These are phyloP conservation scores for Enteromius fasciolatus DNA, from an alignment of 2,797 vertebrate species.

Conservation along the genomic window DNA sequence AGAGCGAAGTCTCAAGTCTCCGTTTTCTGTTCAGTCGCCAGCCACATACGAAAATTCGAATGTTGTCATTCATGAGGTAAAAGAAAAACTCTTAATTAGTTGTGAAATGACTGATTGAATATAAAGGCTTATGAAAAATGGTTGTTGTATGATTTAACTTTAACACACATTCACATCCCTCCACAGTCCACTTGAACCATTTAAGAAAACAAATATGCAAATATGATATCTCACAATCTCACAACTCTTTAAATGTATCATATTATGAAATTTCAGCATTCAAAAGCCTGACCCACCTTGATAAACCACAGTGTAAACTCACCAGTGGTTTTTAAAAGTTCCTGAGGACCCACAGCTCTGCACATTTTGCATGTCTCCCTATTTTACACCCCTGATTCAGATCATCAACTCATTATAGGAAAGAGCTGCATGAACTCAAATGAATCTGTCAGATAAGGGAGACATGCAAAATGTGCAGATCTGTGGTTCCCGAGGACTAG, in stretches of 20 bases:
- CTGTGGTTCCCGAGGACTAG: too few relatives aligned
- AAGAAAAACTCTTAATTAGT: constrained; percentile 8
- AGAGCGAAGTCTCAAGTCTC: constrained; percentile 63
- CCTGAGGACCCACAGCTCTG: too few relatives aligned
- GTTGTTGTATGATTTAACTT: background rate
- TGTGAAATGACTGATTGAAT: background rate
- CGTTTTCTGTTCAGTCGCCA: constrained; percentile 71
- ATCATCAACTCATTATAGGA: too few relatives aligned
- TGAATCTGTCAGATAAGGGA: too few relatives aligned
- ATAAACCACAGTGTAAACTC: background rate
- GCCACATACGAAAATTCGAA: constrained; percentile 83
- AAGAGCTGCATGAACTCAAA: too few relatives aligned
- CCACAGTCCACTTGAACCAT: background rate
- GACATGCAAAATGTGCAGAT: too few relatives aligned
- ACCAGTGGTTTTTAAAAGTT: background rate
- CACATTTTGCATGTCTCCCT: too few relatives aligned
- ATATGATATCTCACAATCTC: background rate
- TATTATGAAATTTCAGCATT: background rate
- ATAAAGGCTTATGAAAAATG: background rate
- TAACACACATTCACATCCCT: background rate
- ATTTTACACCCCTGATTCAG: too few relatives aligned
- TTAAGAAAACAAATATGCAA: background rate
- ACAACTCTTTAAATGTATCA: background rate
- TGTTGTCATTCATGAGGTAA: constrained; percentile 79
- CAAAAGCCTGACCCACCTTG: background rate